Conservation (phyloP, 1,140 invertebrate genomes). For the Brachionus rotundiformis region DNA sequence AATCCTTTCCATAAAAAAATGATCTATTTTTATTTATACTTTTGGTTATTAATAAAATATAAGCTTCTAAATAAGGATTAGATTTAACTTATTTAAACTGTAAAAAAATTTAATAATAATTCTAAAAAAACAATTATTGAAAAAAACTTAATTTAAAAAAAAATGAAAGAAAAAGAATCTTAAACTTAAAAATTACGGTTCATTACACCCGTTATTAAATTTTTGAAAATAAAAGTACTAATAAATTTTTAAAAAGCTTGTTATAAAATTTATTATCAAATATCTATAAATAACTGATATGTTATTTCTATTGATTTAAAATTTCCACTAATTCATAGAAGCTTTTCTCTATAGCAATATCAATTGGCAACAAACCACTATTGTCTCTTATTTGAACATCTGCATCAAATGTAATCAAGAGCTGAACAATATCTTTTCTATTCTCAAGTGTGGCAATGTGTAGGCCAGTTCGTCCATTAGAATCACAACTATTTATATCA, state of each 20-base stretch:
- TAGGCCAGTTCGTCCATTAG: constrained; percentile 1
- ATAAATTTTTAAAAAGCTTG: not conserved
- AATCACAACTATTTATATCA: not conserved
- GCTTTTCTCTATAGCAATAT: not conserved
- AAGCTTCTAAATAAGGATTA: too few species aligned
- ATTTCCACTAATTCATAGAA: not conserved
- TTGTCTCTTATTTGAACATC: not conserved
- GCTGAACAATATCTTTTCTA: constrained; percentile 12
- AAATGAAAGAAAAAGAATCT: not conserved
- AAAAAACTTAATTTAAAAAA: too few species aligned
- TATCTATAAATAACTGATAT: too few species aligned
- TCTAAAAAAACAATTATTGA: too few species aligned
- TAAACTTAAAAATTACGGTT: not conserved
- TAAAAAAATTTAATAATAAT: too few species aligned
- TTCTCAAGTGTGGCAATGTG: not conserved
- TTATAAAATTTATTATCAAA: not conserved
- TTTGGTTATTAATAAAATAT: too few species aligned
- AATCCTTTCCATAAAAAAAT: too few species aligned
- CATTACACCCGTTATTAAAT: not conserved
- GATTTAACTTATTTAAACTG: too few species aligned
- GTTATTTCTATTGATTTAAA: not conserved
- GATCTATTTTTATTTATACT: too few species aligned
- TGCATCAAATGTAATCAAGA: constrained; percentile 18
- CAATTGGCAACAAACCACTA: not conserved
- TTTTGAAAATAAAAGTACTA: not conserved